Conservation (phyloP, 2,797 vertebrate species). For the Hyperoplus immaculatus region DNA sequence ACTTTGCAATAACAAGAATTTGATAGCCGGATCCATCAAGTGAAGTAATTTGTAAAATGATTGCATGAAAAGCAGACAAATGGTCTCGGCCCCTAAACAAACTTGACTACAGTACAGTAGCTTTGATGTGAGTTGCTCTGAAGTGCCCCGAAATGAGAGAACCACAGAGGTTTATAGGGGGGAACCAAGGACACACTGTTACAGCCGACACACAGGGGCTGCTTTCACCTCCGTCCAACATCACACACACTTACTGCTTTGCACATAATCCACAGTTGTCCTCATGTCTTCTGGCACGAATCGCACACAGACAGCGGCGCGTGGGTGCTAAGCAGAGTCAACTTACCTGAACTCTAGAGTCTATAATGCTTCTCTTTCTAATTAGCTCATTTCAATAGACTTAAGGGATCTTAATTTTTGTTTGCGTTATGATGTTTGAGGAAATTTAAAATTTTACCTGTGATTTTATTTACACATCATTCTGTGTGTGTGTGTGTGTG, state of each 20-base stretch:
- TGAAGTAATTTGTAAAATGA: neutral
- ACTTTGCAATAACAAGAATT: neutral
- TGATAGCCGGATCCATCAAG: neutral
- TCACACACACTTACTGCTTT: constrained; percentile 68
- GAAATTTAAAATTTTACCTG: neutral
- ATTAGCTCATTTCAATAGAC: too few species aligned
- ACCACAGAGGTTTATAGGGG: constrained; percentile 27
- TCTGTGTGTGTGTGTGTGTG: neutral
- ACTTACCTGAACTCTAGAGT: constrained; percentile 14
- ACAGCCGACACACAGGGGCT: constrained; percentile 28
- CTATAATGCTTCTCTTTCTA: too few species aligned
- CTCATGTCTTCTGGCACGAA: constrained; percentile 42
- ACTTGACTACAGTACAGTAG: constrained; percentile 31
- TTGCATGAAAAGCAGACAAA: constrained; percentile 15
- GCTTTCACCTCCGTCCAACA: constrained; percentile 53
- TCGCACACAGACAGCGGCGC: constrained; percentile 23
- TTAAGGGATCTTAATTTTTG: neutral
- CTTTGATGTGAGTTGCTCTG: constrained; percentile 32
- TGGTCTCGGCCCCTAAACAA: neutral
- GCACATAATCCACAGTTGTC: constrained; percentile 48
- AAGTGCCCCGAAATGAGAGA: constrained; percentile 16
- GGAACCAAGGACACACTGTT: constrained; percentile 44
- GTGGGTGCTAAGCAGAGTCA: constrained; percentile 36
- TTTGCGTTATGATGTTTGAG: neutral
- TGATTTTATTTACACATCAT: constrained; percentile 14